phyloP scores from a whole-genome alignment of 1,140 invertebrate species.

The Macrostomum lignano region DNA sequence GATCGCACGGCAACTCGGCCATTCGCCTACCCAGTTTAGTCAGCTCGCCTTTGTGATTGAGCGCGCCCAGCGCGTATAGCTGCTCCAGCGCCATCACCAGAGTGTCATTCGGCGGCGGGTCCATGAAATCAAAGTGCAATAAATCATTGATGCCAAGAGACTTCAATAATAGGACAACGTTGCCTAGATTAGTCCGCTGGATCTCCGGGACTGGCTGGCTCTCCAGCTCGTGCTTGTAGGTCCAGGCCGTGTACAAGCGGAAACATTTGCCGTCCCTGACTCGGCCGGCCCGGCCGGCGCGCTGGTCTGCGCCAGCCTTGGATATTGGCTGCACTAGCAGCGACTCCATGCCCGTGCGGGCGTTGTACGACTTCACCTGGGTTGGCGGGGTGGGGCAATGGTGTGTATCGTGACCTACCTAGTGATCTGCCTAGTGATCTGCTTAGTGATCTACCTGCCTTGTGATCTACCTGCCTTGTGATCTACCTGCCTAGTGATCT shows the following conservation, averaged over 20 bases:
- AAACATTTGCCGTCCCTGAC: constrained; percentile 62
- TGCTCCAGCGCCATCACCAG: constrained; percentile 74
- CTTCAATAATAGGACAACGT: constrained; percentile 27
- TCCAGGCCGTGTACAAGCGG: constrained; percentile 58
- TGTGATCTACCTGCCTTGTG: too few relatives aligned
- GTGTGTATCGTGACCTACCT: too few relatives aligned
- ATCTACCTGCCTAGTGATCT: too few relatives aligned
- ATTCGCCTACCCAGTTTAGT: constrained; percentile 83
- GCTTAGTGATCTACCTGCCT: too few relatives aligned
- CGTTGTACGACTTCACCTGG: constrained; percentile 97
- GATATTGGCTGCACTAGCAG: constrained; percentile 88
- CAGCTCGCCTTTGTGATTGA: constrained; percentile 83
- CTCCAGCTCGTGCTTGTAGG: constrained; percentile 83
- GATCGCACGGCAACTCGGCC: constrained; percentile 95
- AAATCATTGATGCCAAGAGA: constrained; percentile 55
- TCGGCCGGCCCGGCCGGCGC: constrained; percentile 16
- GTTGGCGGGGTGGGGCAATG: too few relatives aligned
- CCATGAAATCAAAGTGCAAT: constrained; percentile 89
- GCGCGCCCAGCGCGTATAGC: constrained; percentile 76
- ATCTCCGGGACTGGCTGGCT: constrained; percentile 77
- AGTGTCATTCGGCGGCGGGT: constrained; percentile 87
- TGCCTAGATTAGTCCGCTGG: constrained; percentile 23
- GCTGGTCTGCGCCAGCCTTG: constrained; percentile 33
- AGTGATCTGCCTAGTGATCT: too few relatives aligned
- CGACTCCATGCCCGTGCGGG: constrained; percentile 85